A percentile compares a stretch with the other conserved stretches of the same genome.
Conservation (phyloP, 2,797 vertebrate genomes). For the Sitta carolinensis region DNA sequence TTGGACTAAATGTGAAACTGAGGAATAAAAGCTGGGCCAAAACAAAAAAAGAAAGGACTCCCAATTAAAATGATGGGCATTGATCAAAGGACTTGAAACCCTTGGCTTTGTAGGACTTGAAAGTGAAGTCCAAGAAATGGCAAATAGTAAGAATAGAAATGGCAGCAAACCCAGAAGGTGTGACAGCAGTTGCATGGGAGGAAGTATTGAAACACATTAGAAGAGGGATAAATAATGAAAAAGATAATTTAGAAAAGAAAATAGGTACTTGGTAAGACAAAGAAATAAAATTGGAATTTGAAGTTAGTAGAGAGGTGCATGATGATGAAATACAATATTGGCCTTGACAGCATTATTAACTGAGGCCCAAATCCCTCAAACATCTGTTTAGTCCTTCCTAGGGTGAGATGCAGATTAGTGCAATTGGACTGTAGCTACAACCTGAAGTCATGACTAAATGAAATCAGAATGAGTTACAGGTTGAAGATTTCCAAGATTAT, state of each 20-base stretch:
- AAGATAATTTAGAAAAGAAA: background rate
- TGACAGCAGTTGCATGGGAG: background rate
- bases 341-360: background rate
- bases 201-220: background rate
- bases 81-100: background rate
- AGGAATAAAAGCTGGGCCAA: background rate
- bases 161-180: background rate
- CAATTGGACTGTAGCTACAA: background rate
- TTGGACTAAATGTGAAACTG: background rate
- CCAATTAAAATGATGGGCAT: background rate
- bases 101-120: background rate
- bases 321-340: background rate
- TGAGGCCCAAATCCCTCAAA: background rate
- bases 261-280: background rate
- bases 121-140: background rate
- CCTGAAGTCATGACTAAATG: background rate
- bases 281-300: background rate
- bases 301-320: background rate
- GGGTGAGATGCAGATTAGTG: background rate
- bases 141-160: background rate
- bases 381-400: background rate
- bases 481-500: background rate
- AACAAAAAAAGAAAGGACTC: background rate
- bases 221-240: background rate
- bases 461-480: background rate